Percentiles rank a stretch among this genome's conserved stretches.
phyloP scores from a whole-genome alignment of 2,888 invertebrate species.

The Conistra vaccinii region DNA sequence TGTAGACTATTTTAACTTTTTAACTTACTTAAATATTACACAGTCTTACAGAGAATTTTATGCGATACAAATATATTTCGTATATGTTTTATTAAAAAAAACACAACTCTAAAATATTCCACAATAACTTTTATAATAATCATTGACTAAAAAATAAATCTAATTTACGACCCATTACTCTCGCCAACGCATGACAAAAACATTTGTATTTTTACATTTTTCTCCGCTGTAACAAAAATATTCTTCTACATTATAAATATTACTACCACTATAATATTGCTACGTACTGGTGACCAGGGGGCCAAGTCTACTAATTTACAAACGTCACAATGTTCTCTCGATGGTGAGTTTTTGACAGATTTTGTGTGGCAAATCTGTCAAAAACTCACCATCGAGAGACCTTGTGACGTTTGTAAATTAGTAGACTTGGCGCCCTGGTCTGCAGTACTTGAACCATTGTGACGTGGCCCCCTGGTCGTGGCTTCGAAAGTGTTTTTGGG shows the following conservation, averaged over 20 bases:
- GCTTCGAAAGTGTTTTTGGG: too few relatives aligned
- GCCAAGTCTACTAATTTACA: too few relatives aligned
- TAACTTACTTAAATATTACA: not conserved
- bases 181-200: constrained; percentile 43
- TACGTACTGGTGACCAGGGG: too few relatives aligned
- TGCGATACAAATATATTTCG: not conserved
- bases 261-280: not conserved
- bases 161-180: constrained; percentile 52
- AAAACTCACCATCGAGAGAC: too few relatives aligned
- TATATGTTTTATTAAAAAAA: not conserved
- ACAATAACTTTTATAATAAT: constrained; percentile 25
- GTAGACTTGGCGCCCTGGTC: too few relatives aligned
- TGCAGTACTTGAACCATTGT: too few relatives aligned
- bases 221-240: constrained; percentile 15
- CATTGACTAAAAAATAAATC: constrained; percentile 41
- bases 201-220: constrained; percentile 31
- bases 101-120: constrained; percentile 4
- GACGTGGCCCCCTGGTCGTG: too few relatives aligned
- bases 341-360: too few relatives aligned
- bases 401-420: too few relatives aligned
- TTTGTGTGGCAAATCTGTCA: too few relatives aligned
- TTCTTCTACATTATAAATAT: constrained; percentile 6
- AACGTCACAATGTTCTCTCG: too few relatives aligned
- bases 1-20: not conserved
- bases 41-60: not conserved